A percentile compares a stretch with the other conserved stretches of the same genome.
These are phyloP conservation scores for Macquaria ambigua DNA, from an alignment of 2,113 vertebrate species.

Conservation along the genomic window DNA sequence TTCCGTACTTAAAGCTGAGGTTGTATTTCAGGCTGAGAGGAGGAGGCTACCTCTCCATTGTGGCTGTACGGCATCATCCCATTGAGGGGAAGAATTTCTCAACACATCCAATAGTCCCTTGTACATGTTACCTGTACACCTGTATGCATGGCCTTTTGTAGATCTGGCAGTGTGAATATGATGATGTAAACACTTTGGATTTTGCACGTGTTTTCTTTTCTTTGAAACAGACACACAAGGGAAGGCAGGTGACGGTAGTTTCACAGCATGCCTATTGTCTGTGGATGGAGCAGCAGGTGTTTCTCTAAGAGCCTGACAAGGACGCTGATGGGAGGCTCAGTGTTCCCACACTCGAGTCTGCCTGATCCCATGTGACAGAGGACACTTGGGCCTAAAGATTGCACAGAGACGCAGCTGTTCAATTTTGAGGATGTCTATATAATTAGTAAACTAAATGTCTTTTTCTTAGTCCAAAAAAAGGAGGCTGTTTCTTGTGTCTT, in stretches of 20 bases:
- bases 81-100: conserved; percentile 35
- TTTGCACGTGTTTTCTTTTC: neutral
- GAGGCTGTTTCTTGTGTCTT: neutral
- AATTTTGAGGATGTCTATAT: neutral
- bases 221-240: conserved; percentile 1
- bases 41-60: conserved; percentile 30
- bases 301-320: conserved; percentile 38
- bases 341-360: conserved; percentile 40
- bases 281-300: conserved; percentile 38
- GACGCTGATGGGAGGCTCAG: conserved; percentile 16
- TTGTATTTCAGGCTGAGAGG: conserved; percentile 66
- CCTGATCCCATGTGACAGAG: conserved; percentile 38
- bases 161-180: neutral
- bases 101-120: conserved; percentile 42
- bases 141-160: conserved; percentile 11
- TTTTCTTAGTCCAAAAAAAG: neutral
- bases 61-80: conserved; percentile 1
- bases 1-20: conserved; percentile 16
- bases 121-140: neutral
- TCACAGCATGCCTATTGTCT: conserved; percentile 38
- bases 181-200: neutral
- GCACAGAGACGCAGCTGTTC: neutral
- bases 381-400: neutral
- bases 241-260: neutral
- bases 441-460: neutral